Evolutionary conservation across 1,140 invertebrate genomes (phyloP), one percentile per base, ranked within the genome.

Genomic region (Phocides pigmalion): DNA sequence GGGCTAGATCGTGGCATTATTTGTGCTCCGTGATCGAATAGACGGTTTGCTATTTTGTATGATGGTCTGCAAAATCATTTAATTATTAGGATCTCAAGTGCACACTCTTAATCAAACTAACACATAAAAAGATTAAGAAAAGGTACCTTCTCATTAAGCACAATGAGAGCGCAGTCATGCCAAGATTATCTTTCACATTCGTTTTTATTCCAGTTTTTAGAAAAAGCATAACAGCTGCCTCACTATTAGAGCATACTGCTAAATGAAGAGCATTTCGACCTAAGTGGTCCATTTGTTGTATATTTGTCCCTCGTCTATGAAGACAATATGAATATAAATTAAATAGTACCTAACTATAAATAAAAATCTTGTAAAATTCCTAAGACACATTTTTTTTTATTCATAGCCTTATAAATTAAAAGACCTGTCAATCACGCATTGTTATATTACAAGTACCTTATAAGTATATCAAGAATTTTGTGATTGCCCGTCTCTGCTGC

Each of bases 71-170:
- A 74, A 81, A 54, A n/a, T 32, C 19, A 49, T 25, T 28, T 49
- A 22, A 32, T 0, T 11, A 11, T 32, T 11, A 28, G 5, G 0
- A 28, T 8, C 25, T 22, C 20, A 22, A 22, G 2, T 22, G 5
- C 2, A 5, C 5, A 22, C 5, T 22, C n/a, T n/a, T n/a, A n/a
- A 22, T 22, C 5, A 22, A 3, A 22, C 5, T 22, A 17, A 42
- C 11, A 44, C 2, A 44, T 17, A 17, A 1, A 19, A 19, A 44
- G 17, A 2, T 28, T 8, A n/a, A n/a, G 1, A 12, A 51, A 39
- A 44, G 2, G 42, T 70, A 89, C 87, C 82, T 83, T 76, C 83
- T 81, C 82, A 87, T 86, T n/a, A 89, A 66, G 39, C 79, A 82
- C 11, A 89, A 51, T 0, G 82, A 85, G 0, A 89, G 70, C n/a